Evolutionary conservation across 2,113 vertebrate species (phyloP), one percentile per base, ranked within the genome.

Genomic region (Gasterosteus aculeatus): DNA sequence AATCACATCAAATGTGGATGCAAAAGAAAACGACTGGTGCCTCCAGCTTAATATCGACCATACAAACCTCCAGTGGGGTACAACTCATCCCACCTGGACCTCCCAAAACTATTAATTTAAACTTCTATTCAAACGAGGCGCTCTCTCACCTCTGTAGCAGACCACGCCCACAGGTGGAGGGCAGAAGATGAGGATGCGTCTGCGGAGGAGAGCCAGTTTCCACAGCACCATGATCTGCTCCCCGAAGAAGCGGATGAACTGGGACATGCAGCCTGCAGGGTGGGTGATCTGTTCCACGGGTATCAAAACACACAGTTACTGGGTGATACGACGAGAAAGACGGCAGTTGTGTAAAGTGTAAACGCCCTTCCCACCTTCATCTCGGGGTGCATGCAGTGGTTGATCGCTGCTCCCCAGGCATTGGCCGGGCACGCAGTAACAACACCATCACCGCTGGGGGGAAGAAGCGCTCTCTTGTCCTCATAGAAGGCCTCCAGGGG

Each of bases 241-340:
- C 10, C 97, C 97, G 0, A 98, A 98, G 93, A 98, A 98, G 88
- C 96, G 96, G 81, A 97, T 98, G 90, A 98, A 98, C 95, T 98
- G 97, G 84, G 97, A 98, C 97, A 98, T 98, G 66, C 97, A 98
- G 86, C 97, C 97, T 11, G 96, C 97, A 0, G 97, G 97, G 88
- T 98, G 97, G 39, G 97, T 98, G 92, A 98, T 98, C 97, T 98
- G 91, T 5, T 63, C 57, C 80, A 42, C 3, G 19, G 38, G 54
- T 0, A n/a, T 11, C 2, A 22, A 70, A 38, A 53, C 19, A 57
- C 19, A 77, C 12, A 46, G 41, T 60, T 29, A 76, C 1, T 15
- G 22, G 29, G 33, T n/a, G 0, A 41, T 14, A 26, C 0, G 18
- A 5, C 22, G 16, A 31, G 18, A 64, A 46, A n/a, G 12, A 19